Percentiles rank a stretch among this genome's conserved stretches.
Conservation (phyloP, 2,888 invertebrate species). For the Euclidia mi region DNA sequence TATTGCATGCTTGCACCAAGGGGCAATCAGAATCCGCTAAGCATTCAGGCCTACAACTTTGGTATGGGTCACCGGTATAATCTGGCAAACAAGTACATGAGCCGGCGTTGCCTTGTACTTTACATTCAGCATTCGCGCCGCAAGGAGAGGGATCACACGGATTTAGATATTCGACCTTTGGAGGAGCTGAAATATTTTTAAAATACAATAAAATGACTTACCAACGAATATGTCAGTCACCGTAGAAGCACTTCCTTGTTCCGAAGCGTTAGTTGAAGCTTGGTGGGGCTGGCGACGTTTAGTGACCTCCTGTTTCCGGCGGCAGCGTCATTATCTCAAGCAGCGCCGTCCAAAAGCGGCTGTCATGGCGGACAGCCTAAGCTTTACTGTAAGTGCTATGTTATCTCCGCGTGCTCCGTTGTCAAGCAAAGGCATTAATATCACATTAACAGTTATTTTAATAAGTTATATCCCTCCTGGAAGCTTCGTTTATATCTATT, state of each 20-base stretch:
- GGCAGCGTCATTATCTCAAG: conserved; percentile 83
- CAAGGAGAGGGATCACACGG: conserved; percentile 92
- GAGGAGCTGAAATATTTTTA: conserved; percentile 84
- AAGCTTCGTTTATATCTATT: conserved; percentile 79
- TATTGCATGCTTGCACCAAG: conserved; percentile 91
- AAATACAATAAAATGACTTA: conserved; percentile 79
- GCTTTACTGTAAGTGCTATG: conserved; percentile 90
- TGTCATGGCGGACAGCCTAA: conserved; percentile 84
- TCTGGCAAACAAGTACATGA: conserved; percentile 93
- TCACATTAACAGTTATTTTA: conserved; percentile 82
- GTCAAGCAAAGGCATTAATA: conserved; percentile 88
- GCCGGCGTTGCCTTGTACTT: conserved; percentile 93
- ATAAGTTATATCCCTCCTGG: conserved; percentile 83
- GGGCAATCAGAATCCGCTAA: conserved; percentile 91
- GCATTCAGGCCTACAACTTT: conserved; percentile 93
- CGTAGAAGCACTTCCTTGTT: conserved; percentile 87
- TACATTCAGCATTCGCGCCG: conserved; percentile 93
- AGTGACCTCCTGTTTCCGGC: conserved; percentile 82
- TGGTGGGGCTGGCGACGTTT: conserved; percentile 85
- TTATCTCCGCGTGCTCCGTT: conserved; percentile 89
- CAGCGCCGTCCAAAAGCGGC: conserved; percentile 86
- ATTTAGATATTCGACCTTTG: conserved; percentile 82
- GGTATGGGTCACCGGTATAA: conserved; percentile 94
- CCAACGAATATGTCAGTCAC: conserved; percentile 77
- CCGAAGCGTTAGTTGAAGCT: conserved; percentile 90